Base-by-base conservation (phyloP, 2,888 invertebrate genomes). In the Calameuta idolon region DNA sequence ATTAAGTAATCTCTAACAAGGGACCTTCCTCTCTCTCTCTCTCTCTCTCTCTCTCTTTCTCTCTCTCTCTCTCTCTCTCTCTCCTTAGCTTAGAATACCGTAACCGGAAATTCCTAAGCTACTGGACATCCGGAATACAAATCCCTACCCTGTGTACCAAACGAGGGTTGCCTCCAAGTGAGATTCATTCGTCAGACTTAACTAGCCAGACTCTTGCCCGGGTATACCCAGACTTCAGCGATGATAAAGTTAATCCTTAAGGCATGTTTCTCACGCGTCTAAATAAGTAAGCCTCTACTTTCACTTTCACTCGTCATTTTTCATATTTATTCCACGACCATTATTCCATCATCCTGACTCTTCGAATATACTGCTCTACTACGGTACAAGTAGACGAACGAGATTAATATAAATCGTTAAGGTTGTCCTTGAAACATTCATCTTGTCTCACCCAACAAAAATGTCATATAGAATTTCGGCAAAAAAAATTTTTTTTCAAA, bases 141-240 rank as follows among this genome's bases (percentile, higher is more conserved):
- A 55, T 55, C 23, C 55, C 55, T 23, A 23, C 23, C 55, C 55
- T 23, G 55, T 55, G 9, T 23, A 55, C 55, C 55, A 55, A 55
- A 55, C 55, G 71, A 33, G 71, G 71, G 71, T 71, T 71, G 4
- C 33, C 33, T 31, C 71, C 33, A 31, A 34, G 31, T 33, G 23
- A 34, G 31, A 31, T 71, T 71, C 71, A 71, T 71, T 71, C 71
- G 31, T 71, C 71, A 71, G 71, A 33, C 71, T 71, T 71, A 71
- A 71, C 33, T 71, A 30, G 71, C 33, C 71, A 71, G 33, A 31
- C 71, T 71, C 33, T 30, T 31, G 30, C 31, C 33, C 71, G 11
- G 30, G 71, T 71, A 31, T 34, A 12, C 71, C 12, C 71, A 31
- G 71, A 31, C 71, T 34, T 31, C 33, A 34, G 33, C 34, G 71